Evolutionary conservation across 2,113 vertebrate genomes (phyloP), one percentile per base, ranked within the genome.

Genomic region (Alectura lathami): DNA sequence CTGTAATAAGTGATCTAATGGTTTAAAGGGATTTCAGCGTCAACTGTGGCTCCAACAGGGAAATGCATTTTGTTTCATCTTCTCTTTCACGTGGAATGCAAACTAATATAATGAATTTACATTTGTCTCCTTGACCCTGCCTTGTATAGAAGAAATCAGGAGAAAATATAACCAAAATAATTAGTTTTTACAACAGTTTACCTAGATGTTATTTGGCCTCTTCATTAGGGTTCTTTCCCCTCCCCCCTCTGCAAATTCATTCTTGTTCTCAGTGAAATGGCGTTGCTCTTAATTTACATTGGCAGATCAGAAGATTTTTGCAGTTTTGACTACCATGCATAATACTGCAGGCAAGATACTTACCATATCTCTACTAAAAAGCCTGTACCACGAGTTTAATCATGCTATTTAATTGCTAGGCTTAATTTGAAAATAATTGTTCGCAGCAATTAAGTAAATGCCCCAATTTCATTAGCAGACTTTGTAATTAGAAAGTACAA

Each of bases 401-500:
- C 97, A 95, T 96, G 91, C 89, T 97, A 97, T 97, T 97, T 98
- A 98, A 98, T 97, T 98, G 94, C 91, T 75, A 88, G 77, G 76
- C 95, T 97, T 98, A 98, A 98, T 98, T 97, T 97, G 97, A 98
- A 98, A 98, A 97, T 98, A 98, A 98, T 98, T 98, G 97, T 98
- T 98, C 97, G 94, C 86, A 97, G 97, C 96, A 97, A 98, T 98
- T 98, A 98, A 98, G 96, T 98, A 97, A 98, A 98, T 98, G 97
- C 84, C 96, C 95, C 89, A 95, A 97, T 98, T 98, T 98, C 97
- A 98, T 98, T 98, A 98, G 97, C 97, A 98, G 96, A 96, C 97
- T 98, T 97, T 86, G 87, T 98, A 98, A 98, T 98, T 98, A 98
- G 97, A 97, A 98, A 97, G 96, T 97, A 96, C 95, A 96, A 95